These are phyloP conservation scores for Eueides isabella DNA, from an alignment of 1,140 invertebrate genomes.

Conservation along the genomic window DNA sequence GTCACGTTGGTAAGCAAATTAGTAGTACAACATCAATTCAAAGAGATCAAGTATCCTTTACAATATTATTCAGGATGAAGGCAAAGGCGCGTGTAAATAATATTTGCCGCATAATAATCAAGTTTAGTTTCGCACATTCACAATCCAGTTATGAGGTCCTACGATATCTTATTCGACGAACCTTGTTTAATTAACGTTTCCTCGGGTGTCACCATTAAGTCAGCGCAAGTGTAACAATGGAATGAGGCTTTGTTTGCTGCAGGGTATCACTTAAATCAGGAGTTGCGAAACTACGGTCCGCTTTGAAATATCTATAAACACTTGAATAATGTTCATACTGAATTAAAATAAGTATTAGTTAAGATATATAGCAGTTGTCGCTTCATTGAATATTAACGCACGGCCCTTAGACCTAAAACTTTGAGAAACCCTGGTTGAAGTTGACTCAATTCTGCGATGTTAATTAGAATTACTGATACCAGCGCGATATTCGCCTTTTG, in stretches of 20 bases:
- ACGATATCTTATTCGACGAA: slow-evolving; percentile 58
- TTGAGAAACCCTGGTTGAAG: slow-evolving; percentile 24
- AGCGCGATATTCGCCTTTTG: slow-evolving; percentile 63
- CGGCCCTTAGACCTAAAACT: not conserved
- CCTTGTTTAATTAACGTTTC: slow-evolving; percentile 74
- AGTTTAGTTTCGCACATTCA: slow-evolving; percentile 36
- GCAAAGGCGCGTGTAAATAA: slow-evolving; percentile 20
- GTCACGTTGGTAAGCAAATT: not conserved
- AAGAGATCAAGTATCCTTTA: not conserved
- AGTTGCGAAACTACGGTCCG: not conserved
- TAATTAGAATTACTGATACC: slow-evolving; percentile 74
- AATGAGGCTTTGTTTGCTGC: slow-evolving; percentile 66
- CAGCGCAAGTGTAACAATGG: slow-evolving; percentile 62
- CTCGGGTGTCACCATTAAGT: slow-evolving; percentile 75
- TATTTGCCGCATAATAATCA: slow-evolving; percentile 29
- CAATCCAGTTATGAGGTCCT: slow-evolving; percentile 47
- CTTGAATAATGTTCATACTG: not conserved
- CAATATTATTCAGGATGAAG: not conserved
- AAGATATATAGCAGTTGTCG: not conserved
- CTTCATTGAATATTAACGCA: not conserved
- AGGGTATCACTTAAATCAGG: slow-evolving; percentile 47
- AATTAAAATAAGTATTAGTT: not conserved
- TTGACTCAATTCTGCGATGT: slow-evolving; percentile 71
- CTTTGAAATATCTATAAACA: not conserved
- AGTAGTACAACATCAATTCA: not conserved